A percentile compares a stretch with the other conserved stretches of the same genome.
phyloP scores from a whole-genome alignment of 2,797 vertebrate species.

The Phoxinus dragarum region DNA sequence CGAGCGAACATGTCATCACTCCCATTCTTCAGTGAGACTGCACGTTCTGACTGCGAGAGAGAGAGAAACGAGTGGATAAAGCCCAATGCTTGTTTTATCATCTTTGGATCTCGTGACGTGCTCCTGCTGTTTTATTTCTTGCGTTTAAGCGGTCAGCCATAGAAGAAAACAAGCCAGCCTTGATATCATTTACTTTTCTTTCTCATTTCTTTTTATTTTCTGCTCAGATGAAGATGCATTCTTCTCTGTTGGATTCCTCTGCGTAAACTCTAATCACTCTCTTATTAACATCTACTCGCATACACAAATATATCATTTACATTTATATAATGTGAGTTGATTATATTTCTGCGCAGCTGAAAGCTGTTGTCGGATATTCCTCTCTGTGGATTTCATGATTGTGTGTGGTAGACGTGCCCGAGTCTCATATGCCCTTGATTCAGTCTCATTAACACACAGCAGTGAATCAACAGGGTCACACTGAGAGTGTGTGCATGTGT shows the following conservation, averaged over 20 bases:
- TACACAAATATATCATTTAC: slow-evolving; percentile 36
- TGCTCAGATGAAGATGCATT: not conserved
- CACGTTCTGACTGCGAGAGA: not conserved
- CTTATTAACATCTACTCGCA: slow-evolving; percentile 1
- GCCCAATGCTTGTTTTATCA: slow-evolving; percentile 6
- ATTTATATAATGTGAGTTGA: slow-evolving; percentile 15
- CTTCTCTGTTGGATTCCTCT: not conserved
- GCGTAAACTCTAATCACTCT: slow-evolving; percentile 19
- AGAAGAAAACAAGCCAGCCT: slow-evolving; percentile 1
- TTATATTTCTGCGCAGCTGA: slow-evolving; percentile 16
- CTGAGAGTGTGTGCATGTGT: not conserved
- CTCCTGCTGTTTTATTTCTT: slow-evolving; percentile 30
- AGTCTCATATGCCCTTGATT: slow-evolving; percentile 38
- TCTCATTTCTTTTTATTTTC: slow-evolving; percentile 12
- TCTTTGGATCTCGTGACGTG: slow-evolving; percentile 11
- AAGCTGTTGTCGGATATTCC: slow-evolving; percentile 24
- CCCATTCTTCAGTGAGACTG: slow-evolving; percentile 5
- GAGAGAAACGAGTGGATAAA: not conserved
- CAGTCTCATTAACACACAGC: slow-evolving; percentile 20
- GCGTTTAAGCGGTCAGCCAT: not conserved
- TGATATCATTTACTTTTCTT: slow-evolving; percentile 20
- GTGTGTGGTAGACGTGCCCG: not conserved
- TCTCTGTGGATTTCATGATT: slow-evolving; percentile 15
- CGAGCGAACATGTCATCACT: slow-evolving; percentile 21
- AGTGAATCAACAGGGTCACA: slow-evolving; percentile 3